phyloP scores from a whole-genome alignment of 2,113 vertebrate species.

The Notiomystis cincta region DNA sequence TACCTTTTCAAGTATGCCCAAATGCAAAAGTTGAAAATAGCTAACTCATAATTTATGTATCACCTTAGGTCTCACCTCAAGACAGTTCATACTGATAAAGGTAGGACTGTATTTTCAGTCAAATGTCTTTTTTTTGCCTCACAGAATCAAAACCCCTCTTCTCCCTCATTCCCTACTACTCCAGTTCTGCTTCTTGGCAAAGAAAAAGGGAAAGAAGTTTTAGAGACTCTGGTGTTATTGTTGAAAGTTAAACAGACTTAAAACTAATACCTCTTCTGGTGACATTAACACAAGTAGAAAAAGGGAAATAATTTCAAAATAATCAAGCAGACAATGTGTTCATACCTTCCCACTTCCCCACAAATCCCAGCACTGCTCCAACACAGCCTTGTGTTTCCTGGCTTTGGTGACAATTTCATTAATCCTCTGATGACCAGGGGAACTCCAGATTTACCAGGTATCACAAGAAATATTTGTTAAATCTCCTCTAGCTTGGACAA shows the following conservation, averaged over 20 bases:
- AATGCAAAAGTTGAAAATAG: not conserved
- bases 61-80: rapidly evolving
- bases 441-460: not conserved
- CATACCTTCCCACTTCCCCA: not conserved
- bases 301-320: not conserved
- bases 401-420: not conserved
- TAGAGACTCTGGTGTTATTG: not conserved
- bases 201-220: not conserved
- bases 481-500: not conserved
- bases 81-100: not conserved
- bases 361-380: not conserved
- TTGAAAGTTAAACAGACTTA: not conserved
- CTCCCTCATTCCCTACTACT: not conserved
- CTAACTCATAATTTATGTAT: not conserved
- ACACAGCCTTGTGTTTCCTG: not conserved
- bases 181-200: not conserved
- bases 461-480: not conserved
- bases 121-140: not conserved
- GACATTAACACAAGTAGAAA: not conserved
- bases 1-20: not conserved
- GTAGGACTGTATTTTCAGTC: not conserved
- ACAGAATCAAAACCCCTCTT: not conserved
- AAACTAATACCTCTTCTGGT: not conserved
- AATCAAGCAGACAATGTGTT: not conserved
- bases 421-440: not conserved